Percentiles rank a stretch among this genome's conserved stretches.
phyloP scores from a whole-genome alignment of 2,113 vertebrate genomes.

The Passer domesticus region DNA sequence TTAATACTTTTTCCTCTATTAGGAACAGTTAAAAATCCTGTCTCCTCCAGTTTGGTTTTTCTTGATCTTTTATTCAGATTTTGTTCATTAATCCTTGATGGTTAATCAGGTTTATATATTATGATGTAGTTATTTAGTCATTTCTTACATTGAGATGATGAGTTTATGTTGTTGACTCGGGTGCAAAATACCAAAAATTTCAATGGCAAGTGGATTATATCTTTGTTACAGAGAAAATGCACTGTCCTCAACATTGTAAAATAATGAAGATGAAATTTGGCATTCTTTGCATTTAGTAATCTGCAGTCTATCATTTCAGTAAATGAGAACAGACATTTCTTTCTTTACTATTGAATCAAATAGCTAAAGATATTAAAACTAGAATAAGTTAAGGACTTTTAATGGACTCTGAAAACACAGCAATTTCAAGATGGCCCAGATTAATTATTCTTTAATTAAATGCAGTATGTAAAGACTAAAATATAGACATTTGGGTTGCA shows the following conservation, averaged over 20 bases:
- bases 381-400: not conserved
- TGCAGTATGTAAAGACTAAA: not conserved
- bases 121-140: not conserved
- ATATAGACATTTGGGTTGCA: not conserved
- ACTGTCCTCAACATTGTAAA: not conserved
- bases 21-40: not conserved
- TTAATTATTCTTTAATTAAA: slow-evolving; percentile 46
- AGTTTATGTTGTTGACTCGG: not conserved
- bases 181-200: not conserved
- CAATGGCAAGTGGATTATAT: not conserved
- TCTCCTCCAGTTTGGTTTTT: not conserved
- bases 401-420: slow-evolving; percentile 5
- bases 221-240: not conserved
- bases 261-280: slow-evolving; percentile 25
- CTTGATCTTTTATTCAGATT: not conserved
- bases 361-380: slow-evolving; percentile 16
- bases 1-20: not conserved
- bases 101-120: not conserved
- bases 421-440: not conserved
- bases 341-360: slow-evolving; percentile 48
- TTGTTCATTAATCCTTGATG: not conserved
- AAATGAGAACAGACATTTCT: slow-evolving; percentile 10
- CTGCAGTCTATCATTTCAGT: not conserved
- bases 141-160: not conserved
- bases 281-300: slow-evolving; percentile 12